Evolutionary conservation across 2,113 vertebrate species (phyloP), one percentile per base, ranked within the genome.

Genomic region (Polypterus bichir): DNA sequence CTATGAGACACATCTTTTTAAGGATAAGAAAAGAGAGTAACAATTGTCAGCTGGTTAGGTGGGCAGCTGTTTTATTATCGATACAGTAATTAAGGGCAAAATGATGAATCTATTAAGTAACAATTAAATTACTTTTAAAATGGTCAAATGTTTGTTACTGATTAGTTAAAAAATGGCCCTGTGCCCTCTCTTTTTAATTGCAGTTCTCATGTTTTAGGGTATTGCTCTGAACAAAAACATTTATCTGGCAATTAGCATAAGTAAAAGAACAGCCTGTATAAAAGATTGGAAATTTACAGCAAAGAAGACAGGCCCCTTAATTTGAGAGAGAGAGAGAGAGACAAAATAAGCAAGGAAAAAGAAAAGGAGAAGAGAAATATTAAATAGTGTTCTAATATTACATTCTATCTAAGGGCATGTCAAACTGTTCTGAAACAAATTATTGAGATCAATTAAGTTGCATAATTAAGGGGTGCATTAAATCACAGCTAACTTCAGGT

Each of bases 1-100:
- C 27, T 27, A 27, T 27, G 27, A 27, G 27, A 27, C 27, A 27
- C 27, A 27, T 27, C 27, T 27, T 27, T 27, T 27, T 27, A 27
- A 27, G 27, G 27, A 27, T 27, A 27, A 27, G 27, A 1, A 27
- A 27, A 27, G 27, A 27, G 27, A 27, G 27, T 27, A 27, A 27
- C 27, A 27, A 27, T 27, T 27, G 27, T 27, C 27, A 27, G 27
- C 27, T 27, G 27, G 27, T 27, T 27, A 27, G 27, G 27, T 1
- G 27, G 27, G 27, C 27, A 27, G 27, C 27, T 27, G 27, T 27
- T 27, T 27, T 27, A 27, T 79, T 80, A 81, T 74, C 78, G 72
- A 81, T 80, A 79, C 73, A 67, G 77, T 74, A 78, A 79, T 81
- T 79, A 82, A 80, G 81, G 66, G 61, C 59, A 66, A 74, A 76